phyloP scores from a whole-genome alignment of 2,888 invertebrate genomes.

The Lamellibrachia satsuma region DNA sequence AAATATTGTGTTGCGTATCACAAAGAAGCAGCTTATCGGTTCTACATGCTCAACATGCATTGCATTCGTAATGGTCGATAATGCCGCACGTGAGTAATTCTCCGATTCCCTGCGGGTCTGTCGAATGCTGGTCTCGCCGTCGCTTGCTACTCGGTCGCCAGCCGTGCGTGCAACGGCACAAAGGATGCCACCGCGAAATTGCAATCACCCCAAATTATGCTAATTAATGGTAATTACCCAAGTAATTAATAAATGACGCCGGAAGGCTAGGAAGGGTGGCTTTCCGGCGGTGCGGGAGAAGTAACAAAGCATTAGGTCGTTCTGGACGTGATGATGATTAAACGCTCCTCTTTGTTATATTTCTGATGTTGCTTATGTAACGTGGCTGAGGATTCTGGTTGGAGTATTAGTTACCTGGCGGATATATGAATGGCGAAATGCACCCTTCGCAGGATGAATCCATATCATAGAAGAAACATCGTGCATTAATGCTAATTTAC shows the following conservation, averaged over 20 bases:
- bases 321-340: neutral
- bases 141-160: neutral
- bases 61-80: neutral
- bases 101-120: neutral
- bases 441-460: neutral
- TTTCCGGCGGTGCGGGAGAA: neutral
- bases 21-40: neutral
- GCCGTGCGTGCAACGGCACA: neutral
- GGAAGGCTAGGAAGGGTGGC: conserved; percentile 4
- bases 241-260: conserved; percentile 8
- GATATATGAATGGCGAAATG: neutral
- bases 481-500: neutral
- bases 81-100: neutral
- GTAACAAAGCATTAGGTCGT: neutral
- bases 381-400: neutral
- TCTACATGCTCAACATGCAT: neutral
- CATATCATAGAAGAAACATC: neutral
- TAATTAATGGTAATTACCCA: neutral
- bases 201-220: neutral
- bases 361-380: neutral
- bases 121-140: neutral
- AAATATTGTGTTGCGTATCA: neutral
- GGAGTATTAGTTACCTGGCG: neutral
- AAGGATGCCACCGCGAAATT: conserved; percentile 3
- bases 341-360: neutral